Conservation (phyloP, 1,140 invertebrate genomes). For the Drosophila sechellia region DNA sequence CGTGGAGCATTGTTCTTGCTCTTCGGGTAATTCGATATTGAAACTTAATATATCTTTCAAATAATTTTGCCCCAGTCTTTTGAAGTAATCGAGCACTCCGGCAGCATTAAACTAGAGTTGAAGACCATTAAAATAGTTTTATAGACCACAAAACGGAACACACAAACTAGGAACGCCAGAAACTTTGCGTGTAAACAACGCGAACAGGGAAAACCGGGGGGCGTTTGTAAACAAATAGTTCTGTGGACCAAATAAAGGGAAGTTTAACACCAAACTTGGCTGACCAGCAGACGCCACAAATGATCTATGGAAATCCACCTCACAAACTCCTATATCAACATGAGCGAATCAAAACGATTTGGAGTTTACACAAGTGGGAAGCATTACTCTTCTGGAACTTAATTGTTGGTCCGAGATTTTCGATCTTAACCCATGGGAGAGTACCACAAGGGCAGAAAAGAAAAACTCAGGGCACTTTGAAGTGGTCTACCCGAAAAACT, state of each 20-base stretch:
- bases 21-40: constrained; percentile 59
- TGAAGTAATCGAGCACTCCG: constrained; percentile 62
- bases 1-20: constrained; percentile 45
- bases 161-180: constrained; percentile 25
- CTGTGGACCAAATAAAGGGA: constrained; percentile 37
- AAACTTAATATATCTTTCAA: constrained; percentile 66
- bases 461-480: constrained; percentile 49
- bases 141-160: constrained; percentile 55
- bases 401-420: constrained; percentile 61
- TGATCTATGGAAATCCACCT: constrained; percentile 70
- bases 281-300: constrained; percentile 68
- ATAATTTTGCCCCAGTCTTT: constrained; percentile 62
- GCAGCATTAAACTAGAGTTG: constrained; percentile 28
- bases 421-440: constrained; percentile 41
- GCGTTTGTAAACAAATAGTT: constrained; percentile 39
- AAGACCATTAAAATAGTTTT: constrained; percentile 63
- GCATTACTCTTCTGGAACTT: constrained; percentile 60
- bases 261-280: constrained; percentile 46
- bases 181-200: constrained; percentile 46
- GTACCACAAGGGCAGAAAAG: background rate
- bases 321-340: constrained; percentile 33
- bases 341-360: constrained; percentile 34
- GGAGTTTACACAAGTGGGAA: constrained; percentile 63
- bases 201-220: constrained; percentile 24
- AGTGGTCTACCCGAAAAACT: constrained; percentile 30